Conservation (phyloP, 2,888 invertebrate genomes). For the Encarsia formosa region DNA sequence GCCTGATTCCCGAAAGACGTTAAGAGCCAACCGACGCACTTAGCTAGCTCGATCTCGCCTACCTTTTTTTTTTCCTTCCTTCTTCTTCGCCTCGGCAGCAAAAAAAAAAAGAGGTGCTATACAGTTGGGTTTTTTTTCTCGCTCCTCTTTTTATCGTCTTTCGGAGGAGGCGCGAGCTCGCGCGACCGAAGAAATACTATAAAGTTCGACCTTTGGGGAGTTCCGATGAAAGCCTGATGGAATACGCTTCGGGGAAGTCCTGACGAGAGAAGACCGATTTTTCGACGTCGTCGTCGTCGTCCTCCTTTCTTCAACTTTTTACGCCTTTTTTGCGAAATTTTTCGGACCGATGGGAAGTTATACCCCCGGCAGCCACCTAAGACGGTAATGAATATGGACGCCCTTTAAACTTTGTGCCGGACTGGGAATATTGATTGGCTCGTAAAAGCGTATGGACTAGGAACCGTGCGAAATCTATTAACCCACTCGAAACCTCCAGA, state of each 20-base stretch:
- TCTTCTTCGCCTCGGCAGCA: background rate
- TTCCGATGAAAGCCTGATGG: conserved; percentile 29
- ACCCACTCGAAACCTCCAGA: too few relatives aligned
- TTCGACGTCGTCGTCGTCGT: too few relatives aligned
- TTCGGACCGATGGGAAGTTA: too few relatives aligned
- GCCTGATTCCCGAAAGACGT: conserved; percentile 39
- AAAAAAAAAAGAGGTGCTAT: too few relatives aligned
- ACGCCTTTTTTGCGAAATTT: background rate
- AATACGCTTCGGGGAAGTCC: conserved; percentile 27
- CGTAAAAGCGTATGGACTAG: too few relatives aligned
- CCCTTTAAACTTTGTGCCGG: background rate
- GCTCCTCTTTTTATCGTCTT: conserved; percentile 4
- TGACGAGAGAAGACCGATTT: background rate
- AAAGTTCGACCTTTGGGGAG: conserved; percentile 27
- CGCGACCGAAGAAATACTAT: conserved; percentile 17
- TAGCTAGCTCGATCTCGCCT: conserved; percentile 25
- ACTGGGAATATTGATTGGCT: too few relatives aligned
- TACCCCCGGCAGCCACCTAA: too few relatives aligned
- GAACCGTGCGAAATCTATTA: too few relatives aligned
- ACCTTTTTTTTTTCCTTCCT: conserved; percentile 20
- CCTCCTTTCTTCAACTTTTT: background rate
- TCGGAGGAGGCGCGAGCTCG: background rate
- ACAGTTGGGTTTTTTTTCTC: conserved; percentile 4
- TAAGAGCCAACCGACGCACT: conserved; percentile 36
- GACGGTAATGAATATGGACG: background rate